Evolutionary conservation across 2,888 invertebrate genomes (phyloP).

Genomic region (Tholera decimalis): DNA sequence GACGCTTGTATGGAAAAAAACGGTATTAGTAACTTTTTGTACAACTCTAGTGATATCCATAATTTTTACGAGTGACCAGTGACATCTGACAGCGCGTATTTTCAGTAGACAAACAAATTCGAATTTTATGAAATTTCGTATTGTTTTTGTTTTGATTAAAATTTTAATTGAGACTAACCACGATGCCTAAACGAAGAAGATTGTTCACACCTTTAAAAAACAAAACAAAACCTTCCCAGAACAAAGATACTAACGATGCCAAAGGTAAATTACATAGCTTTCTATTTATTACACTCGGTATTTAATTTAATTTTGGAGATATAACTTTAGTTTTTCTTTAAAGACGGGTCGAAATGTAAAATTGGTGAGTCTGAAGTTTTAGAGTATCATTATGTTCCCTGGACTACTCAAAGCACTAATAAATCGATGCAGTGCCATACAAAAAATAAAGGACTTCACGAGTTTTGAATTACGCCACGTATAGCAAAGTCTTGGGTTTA

Average conservation of each 20-base stretch:
- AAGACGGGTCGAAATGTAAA: background rate
- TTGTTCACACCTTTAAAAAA: conserved; percentile 81
- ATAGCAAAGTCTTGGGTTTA: conserved; percentile 2
- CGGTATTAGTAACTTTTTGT: conserved; percentile 22
- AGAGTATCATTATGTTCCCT: background rate
- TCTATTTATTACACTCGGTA: conserved; percentile 20
- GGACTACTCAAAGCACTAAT: background rate
- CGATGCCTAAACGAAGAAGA: conserved; percentile 85
- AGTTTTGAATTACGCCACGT: conserved; percentile 43
- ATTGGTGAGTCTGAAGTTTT: background rate
- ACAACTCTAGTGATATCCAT: conserved; percentile 27
- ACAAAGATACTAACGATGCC: conserved; percentile 59
- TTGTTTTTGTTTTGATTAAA: conserved; percentile 61
- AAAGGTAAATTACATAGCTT: conserved; percentile 55
- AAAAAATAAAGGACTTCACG: conserved; percentile 9
- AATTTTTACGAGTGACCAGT: conserved; percentile 17
- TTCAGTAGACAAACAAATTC: conserved; percentile 50
- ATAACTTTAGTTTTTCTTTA: background rate
- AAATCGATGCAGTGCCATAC: conserved; percentile 27
- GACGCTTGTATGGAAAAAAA: conserved; percentile 8
- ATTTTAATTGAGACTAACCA: conserved; percentile 42
- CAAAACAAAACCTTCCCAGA: conserved; percentile 67
- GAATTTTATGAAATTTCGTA: conserved; percentile 45
- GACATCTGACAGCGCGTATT: conserved; percentile 45
- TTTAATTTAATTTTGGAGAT: background rate